Conservation (phyloP, 2,888 invertebrate genomes). For the Torymus auratus region DNA sequence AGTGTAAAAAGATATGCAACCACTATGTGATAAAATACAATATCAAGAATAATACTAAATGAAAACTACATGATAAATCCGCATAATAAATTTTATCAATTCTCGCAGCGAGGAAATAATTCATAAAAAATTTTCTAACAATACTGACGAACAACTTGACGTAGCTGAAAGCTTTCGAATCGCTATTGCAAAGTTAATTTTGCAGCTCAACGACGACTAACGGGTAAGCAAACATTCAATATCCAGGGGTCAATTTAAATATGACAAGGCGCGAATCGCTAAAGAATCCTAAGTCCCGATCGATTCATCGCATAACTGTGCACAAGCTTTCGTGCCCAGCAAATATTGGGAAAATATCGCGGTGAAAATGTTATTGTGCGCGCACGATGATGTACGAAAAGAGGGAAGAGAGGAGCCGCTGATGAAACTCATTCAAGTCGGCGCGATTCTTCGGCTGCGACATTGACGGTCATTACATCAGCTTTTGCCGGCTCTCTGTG, state of each 20-base stretch:
- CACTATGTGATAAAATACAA: slow-evolving; percentile 8
- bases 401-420: slow-evolving; percentile 3
- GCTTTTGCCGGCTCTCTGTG: neutral
- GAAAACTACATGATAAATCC: slow-evolving; percentile 1
- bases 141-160: slow-evolving; percentile 38
- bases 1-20: slow-evolving; percentile 12
- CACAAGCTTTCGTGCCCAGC: too few species aligned
- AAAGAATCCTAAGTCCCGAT: too few species aligned
- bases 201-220: too few species aligned
- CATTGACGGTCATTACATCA: slow-evolving; percentile 36
- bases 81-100: slow-evolving; percentile 4
- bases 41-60: slow-evolving; percentile 18
- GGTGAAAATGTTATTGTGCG: neutral
- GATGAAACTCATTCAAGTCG: slow-evolving; percentile 38
- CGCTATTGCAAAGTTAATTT: too few species aligned
- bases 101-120: neutral
- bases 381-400: neutral
- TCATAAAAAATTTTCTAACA: slow-evolving; percentile 5
- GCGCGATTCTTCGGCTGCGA: slow-evolving; percentile 19
- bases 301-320: too few species aligned
- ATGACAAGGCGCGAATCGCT: too few species aligned
- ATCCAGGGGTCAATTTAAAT: too few species aligned
- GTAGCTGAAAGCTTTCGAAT: too few species aligned
- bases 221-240: too few species aligned
- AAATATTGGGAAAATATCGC: neutral